Base-by-base conservation (phyloP, 1,140 invertebrate species). In the Tetranychus cinnabarinus region DNA sequence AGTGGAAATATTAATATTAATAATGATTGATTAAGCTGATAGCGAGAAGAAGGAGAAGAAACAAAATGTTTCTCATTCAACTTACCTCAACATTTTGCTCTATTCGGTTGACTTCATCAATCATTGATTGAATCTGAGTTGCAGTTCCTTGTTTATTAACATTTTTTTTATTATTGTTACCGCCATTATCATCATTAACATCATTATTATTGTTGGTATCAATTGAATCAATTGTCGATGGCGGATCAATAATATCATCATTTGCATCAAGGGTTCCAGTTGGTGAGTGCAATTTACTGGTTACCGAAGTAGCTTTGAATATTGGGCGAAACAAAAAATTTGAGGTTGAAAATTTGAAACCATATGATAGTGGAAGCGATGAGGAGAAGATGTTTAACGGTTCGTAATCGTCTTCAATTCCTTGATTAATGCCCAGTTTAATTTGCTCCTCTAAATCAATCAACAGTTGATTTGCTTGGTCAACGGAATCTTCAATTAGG, bases 391-490 rank as follows among this genome's bases (percentile, higher is more conserved):
- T 42, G 10, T 42, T 42, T 5, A 42, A 10, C 10, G 39, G 39
- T 6, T 6, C 10, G 13, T 23, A n/a, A 13, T 34, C 23, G 7
- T 8, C 10, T 23, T 35, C 12, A 15, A n/a, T 42, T 35, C 56
- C 47, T 5, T 12, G 12, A 13, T 12, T 31, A 2, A 61, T 23
- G 31, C 31, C n/a, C 36, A 39, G 15, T 15, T 37, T 13, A 35
- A 61, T 36, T 12, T 58, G 45, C 23, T 58, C 63, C 15, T 64
- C 63, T 33, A 64, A 37, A 50, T 64, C 61, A 15, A 59, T 59
- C 35, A 64, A 54, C 34, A 64, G 50, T 55, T 63, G 63, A 23
- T 60, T 64, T 6, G 63, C 57, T 34, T 56, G 65, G 36, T 59
- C 61, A 35, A 64, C 42, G 10, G 56, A 34, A 45, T 45, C 56